Conservation (phyloP, 2,888 invertebrate species). For the Sesia apiformis region DNA sequence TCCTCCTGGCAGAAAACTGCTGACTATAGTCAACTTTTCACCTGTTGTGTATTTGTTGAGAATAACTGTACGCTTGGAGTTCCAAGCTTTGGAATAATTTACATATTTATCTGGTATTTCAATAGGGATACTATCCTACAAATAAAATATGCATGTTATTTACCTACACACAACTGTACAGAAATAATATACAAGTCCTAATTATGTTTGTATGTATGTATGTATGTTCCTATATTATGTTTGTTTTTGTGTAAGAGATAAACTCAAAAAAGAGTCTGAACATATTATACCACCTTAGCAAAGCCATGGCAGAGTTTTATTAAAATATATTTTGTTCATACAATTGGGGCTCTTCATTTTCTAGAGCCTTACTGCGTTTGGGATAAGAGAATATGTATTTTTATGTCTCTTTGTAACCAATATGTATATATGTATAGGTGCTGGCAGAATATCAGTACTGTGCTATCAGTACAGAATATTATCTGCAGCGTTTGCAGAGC, state of each 20-base stretch:
- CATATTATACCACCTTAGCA: too few species aligned
- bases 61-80: constrained; percentile 81
- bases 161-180: not conserved
- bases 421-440: too few species aligned
- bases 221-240: not conserved
- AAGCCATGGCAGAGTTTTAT: too few species aligned
- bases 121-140: constrained; percentile 28
- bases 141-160: constrained; percentile 1
- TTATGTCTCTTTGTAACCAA: too few species aligned
- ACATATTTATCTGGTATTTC: constrained; percentile 33
- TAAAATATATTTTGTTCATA: too few species aligned
- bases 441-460: too few species aligned
- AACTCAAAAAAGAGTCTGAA: not conserved
- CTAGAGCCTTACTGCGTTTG: too few species aligned
- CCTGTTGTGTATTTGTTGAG: constrained; percentile 93
- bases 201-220: too few species aligned
- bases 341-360: too few species aligned
- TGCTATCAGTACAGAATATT: too few species aligned
- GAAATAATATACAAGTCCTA: not conserved
- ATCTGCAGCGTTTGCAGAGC: too few species aligned
- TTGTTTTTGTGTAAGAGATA: not conserved
- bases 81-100: constrained; percentile 84
- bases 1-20: constrained; percentile 88
- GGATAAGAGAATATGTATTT: too few species aligned
- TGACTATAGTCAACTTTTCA: constrained; percentile 92